phyloP scores from a whole-genome alignment of 2,888 invertebrate genomes.

The Cacoxenus indagator region DNA sequence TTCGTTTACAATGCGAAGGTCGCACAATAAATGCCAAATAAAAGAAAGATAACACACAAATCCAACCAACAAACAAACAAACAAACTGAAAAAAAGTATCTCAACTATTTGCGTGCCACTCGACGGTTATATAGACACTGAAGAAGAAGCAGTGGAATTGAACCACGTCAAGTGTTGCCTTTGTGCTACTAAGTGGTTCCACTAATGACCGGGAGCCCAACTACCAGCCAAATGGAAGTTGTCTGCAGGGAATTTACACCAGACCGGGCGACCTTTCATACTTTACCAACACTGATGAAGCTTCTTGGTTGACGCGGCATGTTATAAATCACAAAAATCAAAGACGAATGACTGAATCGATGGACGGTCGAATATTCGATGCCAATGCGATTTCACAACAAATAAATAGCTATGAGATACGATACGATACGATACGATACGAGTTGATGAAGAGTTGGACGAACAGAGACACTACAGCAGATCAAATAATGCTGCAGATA shows the following conservation, averaged over 20 bases:
- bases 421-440: too few species aligned
- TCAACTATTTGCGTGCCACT: slow-evolving; percentile 47
- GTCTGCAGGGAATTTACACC: slow-evolving; percentile 4
- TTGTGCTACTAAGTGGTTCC: background rate
- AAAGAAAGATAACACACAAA: slow-evolving; percentile 51
- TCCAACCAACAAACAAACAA: slow-evolving; percentile 34
- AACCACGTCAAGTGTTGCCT: background rate
- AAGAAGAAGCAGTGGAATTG: background rate
- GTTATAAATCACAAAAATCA: slow-evolving; percentile 16
- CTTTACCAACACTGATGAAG: background rate
- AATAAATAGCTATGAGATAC: too few species aligned
- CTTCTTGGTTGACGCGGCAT: background rate
- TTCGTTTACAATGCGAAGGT: slow-evolving; percentile 62
- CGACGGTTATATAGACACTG: background rate
- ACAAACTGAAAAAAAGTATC: background rate
- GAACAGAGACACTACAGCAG: background rate
- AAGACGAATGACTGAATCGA: background rate
- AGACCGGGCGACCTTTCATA: background rate
- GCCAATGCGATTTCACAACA: too few species aligned
- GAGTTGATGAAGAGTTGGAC: background rate
- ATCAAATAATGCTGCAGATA: too few species aligned
- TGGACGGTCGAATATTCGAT: too few species aligned
- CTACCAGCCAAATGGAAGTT: background rate
- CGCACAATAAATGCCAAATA: slow-evolving; percentile 64
- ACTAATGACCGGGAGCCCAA: background rate